phyloP scores from a whole-genome alignment of 1,140 invertebrate genomes.

The Thereuonema tuberculata region DNA sequence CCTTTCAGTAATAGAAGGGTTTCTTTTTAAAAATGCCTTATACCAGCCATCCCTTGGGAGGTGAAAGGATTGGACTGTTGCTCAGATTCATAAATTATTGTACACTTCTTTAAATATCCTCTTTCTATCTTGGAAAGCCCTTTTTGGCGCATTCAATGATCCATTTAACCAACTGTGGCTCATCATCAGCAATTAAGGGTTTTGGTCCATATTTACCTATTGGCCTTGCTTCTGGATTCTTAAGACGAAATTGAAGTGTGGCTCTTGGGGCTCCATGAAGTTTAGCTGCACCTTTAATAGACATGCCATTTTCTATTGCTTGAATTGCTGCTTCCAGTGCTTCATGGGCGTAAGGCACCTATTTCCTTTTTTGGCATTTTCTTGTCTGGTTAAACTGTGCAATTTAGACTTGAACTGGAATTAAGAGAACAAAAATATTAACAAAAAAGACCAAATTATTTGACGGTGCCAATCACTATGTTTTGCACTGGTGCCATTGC shows the following conservation, averaged over 20 bases:
- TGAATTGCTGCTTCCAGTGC: no score
- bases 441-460: no score
- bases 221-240: background rate
- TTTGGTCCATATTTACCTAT: background rate
- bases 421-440: no score
- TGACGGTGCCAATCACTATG: no score
- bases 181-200: background rate
- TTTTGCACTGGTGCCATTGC: no score
- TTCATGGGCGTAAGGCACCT: no score
- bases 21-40: background rate
- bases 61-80: background rate
- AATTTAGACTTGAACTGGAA: no score
- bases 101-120: background rate
- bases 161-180: background rate
- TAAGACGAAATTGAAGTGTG: background rate
- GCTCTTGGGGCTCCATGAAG: background rate
- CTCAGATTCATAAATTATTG: background rate
- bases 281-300: background rate
- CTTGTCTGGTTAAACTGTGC: conserved; percentile 5
- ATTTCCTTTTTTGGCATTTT: no score
- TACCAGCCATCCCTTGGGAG: background rate
- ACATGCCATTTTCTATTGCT: background rate
- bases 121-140: background rate
- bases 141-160: background rate
- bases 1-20: background rate